Conservation (phyloP, 2,113 vertebrate genomes). For the human (Homo sapiens) region GRCh38 chr2:153878501-153879000, state of each 20-base stretch:
- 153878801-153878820: not conserved
- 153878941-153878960: not conserved
- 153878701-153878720: not conserved
- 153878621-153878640: not conserved
- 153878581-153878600: not conserved
- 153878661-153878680: not conserved
- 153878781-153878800: slow-evolving; percentile 31
- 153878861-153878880: not conserved
- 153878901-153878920: not conserved
- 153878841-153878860: not conserved
- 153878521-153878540: not conserved
- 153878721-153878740: not conserved
- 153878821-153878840: not conserved
- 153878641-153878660: not conserved
- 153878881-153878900: not conserved
- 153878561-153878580: not conserved
- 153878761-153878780: not conserved
- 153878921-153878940: not conserved
- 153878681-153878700: not conserved
- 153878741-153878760: not conserved
- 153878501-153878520: not conserved
- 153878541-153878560: not conserved
- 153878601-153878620: not conserved
- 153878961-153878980: not conserved
- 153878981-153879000: not conserved